Evolutionary conservation across 92 coral and sea anemone species (phyloP).

Genomic region (Porites rus): DNA sequence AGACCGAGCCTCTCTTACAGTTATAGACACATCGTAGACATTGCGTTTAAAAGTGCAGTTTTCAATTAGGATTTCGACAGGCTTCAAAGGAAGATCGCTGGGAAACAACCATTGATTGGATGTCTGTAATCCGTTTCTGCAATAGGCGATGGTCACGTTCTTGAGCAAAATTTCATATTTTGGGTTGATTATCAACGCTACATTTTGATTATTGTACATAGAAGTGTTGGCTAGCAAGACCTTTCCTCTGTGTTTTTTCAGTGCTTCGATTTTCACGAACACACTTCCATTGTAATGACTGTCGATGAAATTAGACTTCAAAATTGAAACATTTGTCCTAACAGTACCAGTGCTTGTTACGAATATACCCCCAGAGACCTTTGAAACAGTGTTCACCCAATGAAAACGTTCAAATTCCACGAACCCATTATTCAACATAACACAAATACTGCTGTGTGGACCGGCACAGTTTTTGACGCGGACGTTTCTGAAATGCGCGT

Average conservation of each 20-base stretch:
- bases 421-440: slow-evolving; percentile 8
- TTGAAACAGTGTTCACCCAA: not conserved
- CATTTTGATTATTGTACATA: slow-evolving; percentile 7
- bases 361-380: slow-evolving; percentile 3
- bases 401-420: slow-evolving; percentile 8
- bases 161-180: slow-evolving; percentile 10
- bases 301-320: slow-evolving; percentile 10
- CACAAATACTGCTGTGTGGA: not conserved
- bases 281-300: slow-evolving; percentile 4
- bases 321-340: slow-evolving; percentile 13
- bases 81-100: not conserved
- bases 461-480: slow-evolving; percentile 11
- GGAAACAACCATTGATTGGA: not conserved
- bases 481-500: slow-evolving; percentile 7
- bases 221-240: not conserved
- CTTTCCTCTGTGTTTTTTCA: slow-evolving; percentile 11
- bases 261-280: slow-evolving; percentile 5
- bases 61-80: slow-evolving; percentile 21
- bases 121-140: slow-evolving; percentile 16
- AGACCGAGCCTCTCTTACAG: not conserved
- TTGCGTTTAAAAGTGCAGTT: slow-evolving; percentile 22
- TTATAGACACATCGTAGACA: slow-evolving; percentile 2
- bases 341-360: not conserved
- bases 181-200: slow-evolving; percentile 16
- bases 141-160: slow-evolving; percentile 22